Conservation (phyloP, 2,888 invertebrate genomes). For the Frankliniella fusca region DNA sequence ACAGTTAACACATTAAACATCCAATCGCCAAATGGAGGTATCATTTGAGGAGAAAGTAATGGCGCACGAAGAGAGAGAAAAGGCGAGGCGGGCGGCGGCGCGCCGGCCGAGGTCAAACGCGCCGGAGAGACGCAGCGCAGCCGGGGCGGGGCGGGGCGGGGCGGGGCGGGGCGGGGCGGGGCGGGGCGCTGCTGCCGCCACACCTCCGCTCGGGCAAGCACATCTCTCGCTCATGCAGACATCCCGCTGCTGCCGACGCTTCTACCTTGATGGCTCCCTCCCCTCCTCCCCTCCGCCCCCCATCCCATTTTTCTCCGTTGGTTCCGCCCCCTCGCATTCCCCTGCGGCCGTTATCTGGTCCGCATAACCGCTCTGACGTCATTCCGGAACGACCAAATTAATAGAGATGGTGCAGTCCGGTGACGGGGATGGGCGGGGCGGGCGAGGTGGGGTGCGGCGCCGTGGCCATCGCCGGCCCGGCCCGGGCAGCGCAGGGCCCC, state of each 20-base stretch:
- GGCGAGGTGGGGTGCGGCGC: neutral
- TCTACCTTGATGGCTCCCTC: neutral
- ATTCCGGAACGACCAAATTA: constrained; percentile 9
- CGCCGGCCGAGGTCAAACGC: no score
- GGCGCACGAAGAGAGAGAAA: no score
- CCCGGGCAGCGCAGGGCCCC: neutral
- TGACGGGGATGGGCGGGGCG: neutral
- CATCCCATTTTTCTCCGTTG: neutral
- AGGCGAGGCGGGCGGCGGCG: no score
- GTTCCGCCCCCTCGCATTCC: neutral
- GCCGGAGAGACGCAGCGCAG: no score
- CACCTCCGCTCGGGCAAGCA: no score
- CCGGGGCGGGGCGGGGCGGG: no score
- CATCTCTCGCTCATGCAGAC: no score
- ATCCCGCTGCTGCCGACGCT: neutral
- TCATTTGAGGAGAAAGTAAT: no score
- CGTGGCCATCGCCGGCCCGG: neutral
- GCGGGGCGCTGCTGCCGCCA: no score
- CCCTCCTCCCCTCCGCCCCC: neutral
- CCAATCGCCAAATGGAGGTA: no score
- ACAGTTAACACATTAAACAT: no score
- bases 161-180: no score
- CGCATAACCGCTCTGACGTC: neutral
- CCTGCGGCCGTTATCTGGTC: neutral
- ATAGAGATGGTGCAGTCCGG: neutral